Conservation (phyloP, 2,797 vertebrate species). For the Sebastes ruberrimus region DNA sequence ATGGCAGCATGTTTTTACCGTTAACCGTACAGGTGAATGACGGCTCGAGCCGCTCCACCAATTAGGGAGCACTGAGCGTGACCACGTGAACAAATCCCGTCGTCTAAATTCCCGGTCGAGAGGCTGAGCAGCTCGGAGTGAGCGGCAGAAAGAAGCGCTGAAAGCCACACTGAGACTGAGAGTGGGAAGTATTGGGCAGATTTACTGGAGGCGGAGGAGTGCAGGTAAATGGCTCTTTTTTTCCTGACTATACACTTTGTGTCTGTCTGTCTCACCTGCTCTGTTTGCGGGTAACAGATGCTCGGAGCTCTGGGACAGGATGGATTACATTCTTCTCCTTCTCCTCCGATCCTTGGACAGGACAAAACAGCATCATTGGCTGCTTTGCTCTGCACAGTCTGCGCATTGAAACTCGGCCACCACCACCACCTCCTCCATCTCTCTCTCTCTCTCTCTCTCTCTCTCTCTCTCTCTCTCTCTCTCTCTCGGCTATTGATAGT, state of each 20-base stretch:
- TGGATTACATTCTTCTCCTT: conserved; percentile 40
- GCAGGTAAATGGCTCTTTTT: conserved; percentile 64
- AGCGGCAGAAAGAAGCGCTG: background rate
- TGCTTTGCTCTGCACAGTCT: conserved; percentile 53
- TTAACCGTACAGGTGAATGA: conserved; percentile 67
- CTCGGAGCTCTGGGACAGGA: conserved; percentile 14
- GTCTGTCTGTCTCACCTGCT: background rate
- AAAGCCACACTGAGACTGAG: conserved; percentile 14
- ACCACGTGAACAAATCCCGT: conserved; percentile 82
- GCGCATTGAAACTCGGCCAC: conserved; percentile 53
- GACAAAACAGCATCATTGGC: conserved; percentile 65
- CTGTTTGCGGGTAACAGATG: background rate
- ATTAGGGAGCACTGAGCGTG: conserved; percentile 70
- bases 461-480: background rate
- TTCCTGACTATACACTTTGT: background rate
- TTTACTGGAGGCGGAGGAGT: conserved; percentile 27
- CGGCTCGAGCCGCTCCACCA: conserved; percentile 66
- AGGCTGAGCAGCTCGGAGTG: conserved; percentile 6
- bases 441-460: background rate
- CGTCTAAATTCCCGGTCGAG: conserved; percentile 72
- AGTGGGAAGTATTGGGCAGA: conserved; percentile 45
- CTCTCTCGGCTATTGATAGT: conserved; percentile 78
- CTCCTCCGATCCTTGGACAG: conserved; percentile 55
- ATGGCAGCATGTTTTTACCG: background rate
- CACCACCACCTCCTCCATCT: background rate